A percentile compares a stretch with the other conserved stretches of the same genome.
Conservation (phyloP, 2,888 invertebrate genomes). For the Flexamia atlantica region DNA sequence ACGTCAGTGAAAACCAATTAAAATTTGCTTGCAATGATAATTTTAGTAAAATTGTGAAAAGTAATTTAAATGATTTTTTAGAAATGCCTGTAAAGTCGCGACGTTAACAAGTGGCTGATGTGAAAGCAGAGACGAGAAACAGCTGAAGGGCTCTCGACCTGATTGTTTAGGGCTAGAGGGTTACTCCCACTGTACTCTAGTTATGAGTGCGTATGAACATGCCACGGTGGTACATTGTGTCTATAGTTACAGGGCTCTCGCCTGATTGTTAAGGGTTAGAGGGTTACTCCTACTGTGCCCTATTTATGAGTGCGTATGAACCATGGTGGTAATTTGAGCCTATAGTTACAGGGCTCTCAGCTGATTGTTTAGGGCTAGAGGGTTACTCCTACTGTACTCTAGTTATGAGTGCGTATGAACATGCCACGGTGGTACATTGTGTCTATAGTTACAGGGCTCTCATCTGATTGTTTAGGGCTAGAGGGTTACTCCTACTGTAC, state of each 20-base stretch:
- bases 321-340: too few species aligned
- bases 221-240: too few species aligned
- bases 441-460: conserved; percentile 6
- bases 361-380: conserved; percentile 23
- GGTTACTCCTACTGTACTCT: conserved; percentile 13
- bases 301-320: too few species aligned
- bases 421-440: too few species aligned
- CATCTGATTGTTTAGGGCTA: conserved; percentile 10
- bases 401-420: background rate
- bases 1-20: too few species aligned
- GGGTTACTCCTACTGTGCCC: too few species aligned
- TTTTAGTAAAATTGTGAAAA: too few species aligned
- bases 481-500: conserved; percentile 19
- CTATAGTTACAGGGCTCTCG: too few species aligned
- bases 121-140: conserved; percentile 3
- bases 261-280: too few species aligned
- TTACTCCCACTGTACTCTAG: conserved; percentile 9
- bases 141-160: conserved; percentile 18
- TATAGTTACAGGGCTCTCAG: background rate
- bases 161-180: conserved; percentile 23
- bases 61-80: background rate
- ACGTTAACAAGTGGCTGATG: background rate
- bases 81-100: background rate
- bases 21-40: too few species aligned
- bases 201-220: background rate